Evolutionary conservation across 2,113 vertebrate genomes (phyloP).

Genomic region (Periophthalmodon schlosseri): DNA sequence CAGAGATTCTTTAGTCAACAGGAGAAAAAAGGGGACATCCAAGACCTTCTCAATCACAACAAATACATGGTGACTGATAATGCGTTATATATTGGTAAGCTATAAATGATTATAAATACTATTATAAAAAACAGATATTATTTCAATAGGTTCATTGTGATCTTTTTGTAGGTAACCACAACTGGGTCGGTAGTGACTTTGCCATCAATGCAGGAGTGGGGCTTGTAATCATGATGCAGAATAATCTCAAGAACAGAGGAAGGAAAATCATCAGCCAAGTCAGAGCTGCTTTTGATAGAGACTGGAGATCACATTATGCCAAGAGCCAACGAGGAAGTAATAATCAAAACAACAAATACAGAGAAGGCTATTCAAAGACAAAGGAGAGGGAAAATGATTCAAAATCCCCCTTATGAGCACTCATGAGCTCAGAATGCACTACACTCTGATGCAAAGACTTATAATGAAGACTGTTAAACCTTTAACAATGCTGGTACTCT

Average conservation of each 20-base stretch:
- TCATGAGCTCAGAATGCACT: conserved; percentile 18
- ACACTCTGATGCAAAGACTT: conserved; percentile 21
- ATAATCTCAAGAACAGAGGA: conserved; percentile 41
- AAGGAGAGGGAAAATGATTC: conserved; percentile 39
- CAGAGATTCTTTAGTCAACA: conserved; percentile 68
- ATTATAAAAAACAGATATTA: background rate
- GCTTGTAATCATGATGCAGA: conserved; percentile 83
- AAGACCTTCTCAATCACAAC: conserved; percentile 70
- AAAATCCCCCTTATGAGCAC: conserved; percentile 48
- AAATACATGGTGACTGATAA: conserved; percentile 74
- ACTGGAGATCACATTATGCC: conserved; percentile 87
- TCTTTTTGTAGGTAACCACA: conserved; percentile 83
- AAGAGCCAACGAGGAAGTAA: conserved; percentile 76
- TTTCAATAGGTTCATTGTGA: background rate
- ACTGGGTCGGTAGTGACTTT: conserved; percentile 91
- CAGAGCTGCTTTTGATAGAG: conserved; percentile 87
- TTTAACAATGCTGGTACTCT: background rate
- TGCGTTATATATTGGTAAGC: conserved; percentile 64
- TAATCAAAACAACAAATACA: conserved; percentile 45
- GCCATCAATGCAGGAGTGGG: conserved; percentile 85
- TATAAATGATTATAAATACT: background rate
- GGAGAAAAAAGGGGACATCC: conserved; percentile 48
- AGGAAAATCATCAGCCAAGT: conserved; percentile 82
- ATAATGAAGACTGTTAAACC: conserved; percentile 22
- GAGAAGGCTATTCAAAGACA: conserved; percentile 15